These are phyloP conservation scores for Paguma larvata DNA, from an alignment of 2,797 vertebrate species.

Conservation along the genomic window DNA sequence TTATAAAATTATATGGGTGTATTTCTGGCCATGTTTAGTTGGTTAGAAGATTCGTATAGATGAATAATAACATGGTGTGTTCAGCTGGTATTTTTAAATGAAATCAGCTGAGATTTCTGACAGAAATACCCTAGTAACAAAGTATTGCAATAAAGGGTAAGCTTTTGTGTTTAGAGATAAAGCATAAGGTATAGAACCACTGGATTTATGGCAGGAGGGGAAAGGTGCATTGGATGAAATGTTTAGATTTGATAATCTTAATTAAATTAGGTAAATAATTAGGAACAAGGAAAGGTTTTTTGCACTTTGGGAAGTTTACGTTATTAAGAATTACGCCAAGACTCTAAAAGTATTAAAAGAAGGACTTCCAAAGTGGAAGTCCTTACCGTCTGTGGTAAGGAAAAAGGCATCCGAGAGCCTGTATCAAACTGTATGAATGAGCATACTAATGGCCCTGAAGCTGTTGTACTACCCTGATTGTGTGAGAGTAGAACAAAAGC, in stretches of 20 bases:
- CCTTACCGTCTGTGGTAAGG: not conserved
- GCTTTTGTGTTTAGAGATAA: not conserved
- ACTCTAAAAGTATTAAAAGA: not conserved
- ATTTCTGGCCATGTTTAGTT: not conserved
- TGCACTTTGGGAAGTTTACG: not conserved
- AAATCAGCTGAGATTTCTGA: not conserved
- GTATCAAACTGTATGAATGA: not conserved
- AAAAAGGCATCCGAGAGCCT: not conserved
- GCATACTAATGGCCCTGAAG: not conserved
- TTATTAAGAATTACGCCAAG: not conserved
- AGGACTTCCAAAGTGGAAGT: not conserved
- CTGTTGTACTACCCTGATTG: not conserved
- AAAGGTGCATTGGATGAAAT: not conserved
- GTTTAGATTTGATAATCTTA: too few species aligned
- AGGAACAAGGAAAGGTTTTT: not conserved
- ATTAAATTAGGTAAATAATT: not conserved
- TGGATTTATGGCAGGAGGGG: not conserved
- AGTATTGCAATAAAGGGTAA: not conserved
- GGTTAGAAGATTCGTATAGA: not conserved
- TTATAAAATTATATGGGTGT: not conserved
- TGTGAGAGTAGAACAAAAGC: not conserved
- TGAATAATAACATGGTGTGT: not conserved
- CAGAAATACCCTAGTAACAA: not conserved
- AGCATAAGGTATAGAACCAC: not conserved
- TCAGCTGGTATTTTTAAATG: not conserved